Evolutionary conservation across 1,140 invertebrate species (phyloP).

Genomic region (Teleogryllus occipitalis): DNA sequence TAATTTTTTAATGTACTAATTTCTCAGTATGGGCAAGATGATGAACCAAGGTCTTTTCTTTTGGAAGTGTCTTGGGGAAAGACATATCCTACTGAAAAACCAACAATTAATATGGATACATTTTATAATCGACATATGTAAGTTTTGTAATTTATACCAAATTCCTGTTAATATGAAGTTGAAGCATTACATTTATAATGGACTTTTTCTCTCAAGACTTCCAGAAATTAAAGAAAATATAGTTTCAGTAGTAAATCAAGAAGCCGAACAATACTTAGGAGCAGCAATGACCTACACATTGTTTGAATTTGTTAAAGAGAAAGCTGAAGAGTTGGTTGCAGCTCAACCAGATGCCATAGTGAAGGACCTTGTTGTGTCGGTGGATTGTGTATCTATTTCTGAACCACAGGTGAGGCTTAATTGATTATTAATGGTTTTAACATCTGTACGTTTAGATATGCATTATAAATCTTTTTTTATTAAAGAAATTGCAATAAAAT

Average conservation of each 20-base stretch:
- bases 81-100: constrained; percentile 75
- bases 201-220: constrained; percentile 41
- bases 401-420: constrained; percentile 12
- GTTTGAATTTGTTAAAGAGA: constrained; percentile 87
- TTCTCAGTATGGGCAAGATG: constrained; percentile 73
- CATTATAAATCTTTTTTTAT: too few relatives aligned
- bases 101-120: constrained; percentile 75
- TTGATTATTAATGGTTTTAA: too few relatives aligned
- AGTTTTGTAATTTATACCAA: constrained; percentile 37
- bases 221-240: constrained; percentile 65
- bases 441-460: too few relatives aligned
- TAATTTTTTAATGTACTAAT: not conserved
- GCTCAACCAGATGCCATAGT: constrained; percentile 52
- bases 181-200: not conserved
- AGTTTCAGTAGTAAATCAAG: constrained; percentile 49
- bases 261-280: constrained; percentile 72
- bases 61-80: constrained; percentile 79
- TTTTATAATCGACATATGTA: constrained; percentile 93
- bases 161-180: constrained; percentile 10
- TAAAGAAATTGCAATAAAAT: too few relatives aligned
- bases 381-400: constrained; percentile 16
- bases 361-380: constrained; percentile 33
- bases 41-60: constrained; percentile 70
- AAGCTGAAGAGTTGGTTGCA: constrained; percentile 57
- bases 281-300: constrained; percentile 90